Evolutionary conservation across 1,140 invertebrate genomes (phyloP), one percentile per base, ranked within the genome.

Genomic region (Drosophila neocordata): DNA sequence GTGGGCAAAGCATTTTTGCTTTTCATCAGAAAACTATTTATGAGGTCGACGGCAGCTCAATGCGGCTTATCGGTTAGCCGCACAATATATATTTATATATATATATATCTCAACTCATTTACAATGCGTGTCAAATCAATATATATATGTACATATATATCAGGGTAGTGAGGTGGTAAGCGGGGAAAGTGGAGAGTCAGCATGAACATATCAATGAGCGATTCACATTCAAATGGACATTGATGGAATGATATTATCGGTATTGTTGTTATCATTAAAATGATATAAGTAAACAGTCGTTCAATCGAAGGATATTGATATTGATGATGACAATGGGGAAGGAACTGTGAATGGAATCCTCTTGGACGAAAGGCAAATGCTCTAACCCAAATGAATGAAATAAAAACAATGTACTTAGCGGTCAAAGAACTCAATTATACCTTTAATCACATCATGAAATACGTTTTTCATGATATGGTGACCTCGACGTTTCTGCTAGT

Each of bases 111-210:
- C 81, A 65, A 71, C 73, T 85, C 77, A 85, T 77, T 81, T 87
- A 71, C 77, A 74, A 80, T 77, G 73, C 65, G 69, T 67, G 73
- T 72, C 76, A 83, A 75, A 82, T 65, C 60, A 67, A 44, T 61
- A 41, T 24, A 13, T 18, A n/a, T 12, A 11, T 13, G 9, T 15
- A 13, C 18, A 31, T 15, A 37, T n/a, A 2, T 20, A 2, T 8
- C 15, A 15, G 11, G 60, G 24, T 7, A 22, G 3, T 20, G 18
- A 24, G 24, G 9, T 37, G 35, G 7, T 48, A 24, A 24, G 22
- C 22, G 22, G 56, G 11, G 38, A n/a, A 12, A 3, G 61, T 15
- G 9, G 52, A 24, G 4, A 9, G 5, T 2, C 11, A 31, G 4
- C 27, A 7, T 31, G 27, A 13, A 9, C 5, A 20, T 13, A 35